These are phyloP conservation scores for Pollenia labialis DNA, from an alignment of 2,888 invertebrate genomes.

Conservation along the genomic window DNA sequence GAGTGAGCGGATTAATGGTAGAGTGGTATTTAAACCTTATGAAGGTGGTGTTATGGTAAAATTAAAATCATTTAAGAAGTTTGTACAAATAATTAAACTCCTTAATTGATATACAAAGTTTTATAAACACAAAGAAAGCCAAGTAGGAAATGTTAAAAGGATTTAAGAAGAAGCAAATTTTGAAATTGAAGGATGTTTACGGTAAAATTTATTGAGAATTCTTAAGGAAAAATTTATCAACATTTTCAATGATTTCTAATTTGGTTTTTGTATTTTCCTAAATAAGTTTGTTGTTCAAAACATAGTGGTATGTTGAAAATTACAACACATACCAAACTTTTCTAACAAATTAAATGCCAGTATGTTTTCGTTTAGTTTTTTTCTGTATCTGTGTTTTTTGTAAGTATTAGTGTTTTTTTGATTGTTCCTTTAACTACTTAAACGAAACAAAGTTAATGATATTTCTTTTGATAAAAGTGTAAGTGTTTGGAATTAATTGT, in stretches of 20 bases:
- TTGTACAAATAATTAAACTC: conserved; percentile 65
- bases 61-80: conserved; percentile 62
- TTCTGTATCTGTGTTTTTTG: neutral
- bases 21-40: conserved; percentile 27
- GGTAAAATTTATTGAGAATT: no score
- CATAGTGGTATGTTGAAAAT: neutral
- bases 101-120: conserved; percentile 47
- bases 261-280: neutral
- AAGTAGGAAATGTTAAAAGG: neutral
- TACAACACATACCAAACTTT: neutral
- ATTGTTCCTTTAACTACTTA: conserved; percentile 26
- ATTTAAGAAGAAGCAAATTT: neutral
- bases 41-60: conserved; percentile 30
- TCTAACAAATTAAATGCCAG: conserved; percentile 7
- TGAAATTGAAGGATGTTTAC: no score
- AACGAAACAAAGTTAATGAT: conserved; percentile 49
- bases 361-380: neutral
- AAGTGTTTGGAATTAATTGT: conserved; percentile 61
- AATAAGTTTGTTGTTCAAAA: no score
- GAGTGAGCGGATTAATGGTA: neutral
- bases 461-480: conserved; percentile 44
- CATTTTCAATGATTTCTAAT: conserved; percentile 14
- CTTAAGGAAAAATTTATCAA: no score
- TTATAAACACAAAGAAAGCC: neutral
- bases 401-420: neutral